Evolutionary conservation across 2,888 invertebrate species (phyloP), one percentile per base, ranked within the genome.

Genomic region (Drosophila stalkeri): DNA sequence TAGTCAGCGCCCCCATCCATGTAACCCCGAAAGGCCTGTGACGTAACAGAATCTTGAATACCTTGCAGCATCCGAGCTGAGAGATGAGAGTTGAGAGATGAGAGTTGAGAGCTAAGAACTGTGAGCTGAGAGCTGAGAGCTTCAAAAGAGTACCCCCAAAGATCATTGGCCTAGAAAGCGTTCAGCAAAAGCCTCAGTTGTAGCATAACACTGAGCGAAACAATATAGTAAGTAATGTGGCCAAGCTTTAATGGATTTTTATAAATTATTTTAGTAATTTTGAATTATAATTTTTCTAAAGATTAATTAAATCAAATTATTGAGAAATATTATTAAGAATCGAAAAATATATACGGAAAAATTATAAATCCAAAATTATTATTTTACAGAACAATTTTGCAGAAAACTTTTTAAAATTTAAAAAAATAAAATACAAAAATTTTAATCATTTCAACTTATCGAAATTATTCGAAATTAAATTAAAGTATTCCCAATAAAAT

Each of bases 161-260:
- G 83, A 83, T 82, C 83, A 83, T 83, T 83, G 88, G 88, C 88
- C 83, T 85, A 83, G 71, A 83, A 87, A 87, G 77, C 77, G 67
- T 76, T 61, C 68, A 59, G 65, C 61, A 55, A 27, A 55, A 27
- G 55, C 27, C 23, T 39, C 64, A 60, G 51, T 49, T 35, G 51
- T 64, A 54, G 70, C 39, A 20, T 3, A 31, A 51, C 59, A 67
- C 59, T 79, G 70, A 11, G 11, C n/a, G 60, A 60, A 60, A 59
- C 49, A 6, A 16, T 31, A 12, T 3, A 27, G n/a, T 23, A 1
- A 3, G n/a, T 23, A 2, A 3, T 46, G 3, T 6, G 7, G 7
- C 1, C 20, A 41, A 18, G 5, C 2, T 18, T 11, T 14, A 3
- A 23, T 46, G 14, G 3, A 16, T 16, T 23, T 20, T 20, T 18